Conservation (phyloP, 2,797 vertebrate genomes). For the Enteromius trimaculatus region DNA sequence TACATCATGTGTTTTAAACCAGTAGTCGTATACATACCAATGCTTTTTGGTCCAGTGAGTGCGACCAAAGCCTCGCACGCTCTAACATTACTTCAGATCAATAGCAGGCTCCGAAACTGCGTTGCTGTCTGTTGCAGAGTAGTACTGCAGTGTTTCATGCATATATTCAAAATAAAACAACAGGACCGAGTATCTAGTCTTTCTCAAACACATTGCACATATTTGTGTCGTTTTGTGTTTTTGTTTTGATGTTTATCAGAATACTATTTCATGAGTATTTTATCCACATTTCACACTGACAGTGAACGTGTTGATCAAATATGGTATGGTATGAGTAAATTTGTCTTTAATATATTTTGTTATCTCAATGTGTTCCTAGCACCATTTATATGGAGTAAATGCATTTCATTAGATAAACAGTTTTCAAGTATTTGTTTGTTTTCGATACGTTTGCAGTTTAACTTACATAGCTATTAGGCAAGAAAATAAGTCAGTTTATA, state of each 20-base stretch:
- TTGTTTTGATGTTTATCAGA: background rate
- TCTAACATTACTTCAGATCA: slow-evolving; percentile 3
- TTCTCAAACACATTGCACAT: background rate
- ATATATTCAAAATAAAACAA: background rate
- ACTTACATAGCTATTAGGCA: background rate
- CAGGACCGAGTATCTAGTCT: background rate
- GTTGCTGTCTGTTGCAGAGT: background rate
- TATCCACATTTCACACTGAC: background rate
- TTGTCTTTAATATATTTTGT: background rate
- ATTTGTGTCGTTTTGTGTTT: background rate
- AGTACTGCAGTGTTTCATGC: background rate
- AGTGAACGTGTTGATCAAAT: background rate
- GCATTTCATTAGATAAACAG: background rate
- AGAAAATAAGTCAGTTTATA: background rate
- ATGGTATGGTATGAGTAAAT: background rate
- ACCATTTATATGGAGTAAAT: background rate
- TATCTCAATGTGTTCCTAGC: background rate
- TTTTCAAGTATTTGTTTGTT: background rate
- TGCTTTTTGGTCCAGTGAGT: background rate
- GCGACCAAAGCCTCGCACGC: slow-evolving; percentile 18
- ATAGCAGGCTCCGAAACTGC: background rate
- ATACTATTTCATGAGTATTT: background rate
- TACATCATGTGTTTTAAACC: background rate
- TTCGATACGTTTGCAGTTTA: background rate
- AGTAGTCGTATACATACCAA: background rate